Evolutionary conservation across 2,797 vertebrate species (phyloP), one percentile per base, ranked within the genome.

Genomic region (Nasua narica): DNA sequence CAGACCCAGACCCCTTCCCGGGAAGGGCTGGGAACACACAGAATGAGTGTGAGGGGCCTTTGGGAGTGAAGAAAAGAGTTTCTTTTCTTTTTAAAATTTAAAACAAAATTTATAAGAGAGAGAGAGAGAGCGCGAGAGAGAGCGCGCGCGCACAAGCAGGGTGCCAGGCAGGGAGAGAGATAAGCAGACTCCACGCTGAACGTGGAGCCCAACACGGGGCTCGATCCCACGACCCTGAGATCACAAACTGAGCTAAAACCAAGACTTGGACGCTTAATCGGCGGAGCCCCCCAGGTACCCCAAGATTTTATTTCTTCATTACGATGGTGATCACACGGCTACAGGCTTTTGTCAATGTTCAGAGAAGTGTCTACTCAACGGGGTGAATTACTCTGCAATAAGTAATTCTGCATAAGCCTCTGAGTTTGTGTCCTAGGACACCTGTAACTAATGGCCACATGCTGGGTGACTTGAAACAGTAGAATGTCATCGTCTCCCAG

Each of bases 1-100:
- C 12, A 21, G 46, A 46, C 48, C 21, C 19, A 3, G 21, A 18
- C 1, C 56, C 3, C 0, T 23, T 15, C 32, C 40, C 3, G 16
- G 54, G n/a, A n/a, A 23, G n/a, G 65, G 12, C 74, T 67, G 11
- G 37, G 62, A 40, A 46, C 27, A 4, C 27, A 27, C 4, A 50
- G 62, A 35, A 19, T 15, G n/a, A 19, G 9, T 40, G 32, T 5
- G 0, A 7, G n/a, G 79, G n/a, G 18, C 7, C 37, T 7, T 14
- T 7, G 5, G 21, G 32, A 50, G 32, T 15, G 37, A 40, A 11
- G 16, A 16, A 10, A 52, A 69, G 21, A 6, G 1, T 46, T 60
- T 25, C 19, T 54, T 56, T 56, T 54, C 43, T 43, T 43, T 8
- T 54, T 54, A 54, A 8, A 19, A 54, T 21, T 54, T 43, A 43